Base-by-base conservation (phyloP, 2,888 invertebrate genomes). In the Heliconius cydno region DNA sequence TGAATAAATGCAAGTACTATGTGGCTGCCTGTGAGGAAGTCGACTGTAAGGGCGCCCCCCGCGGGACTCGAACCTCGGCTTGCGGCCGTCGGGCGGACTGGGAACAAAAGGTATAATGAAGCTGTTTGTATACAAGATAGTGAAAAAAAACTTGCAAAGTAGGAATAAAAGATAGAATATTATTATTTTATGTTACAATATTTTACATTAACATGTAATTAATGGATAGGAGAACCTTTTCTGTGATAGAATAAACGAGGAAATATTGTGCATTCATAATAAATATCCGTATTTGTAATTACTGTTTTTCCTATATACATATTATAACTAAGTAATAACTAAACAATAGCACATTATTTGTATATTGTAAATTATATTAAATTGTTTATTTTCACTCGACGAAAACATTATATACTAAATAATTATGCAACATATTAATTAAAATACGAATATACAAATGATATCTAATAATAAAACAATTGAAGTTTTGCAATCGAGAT, bases 211-310 rank as follows among this genome's bases (percentile, higher is more conserved):
- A 25, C 13, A n/a, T 34, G 41, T 25, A 25, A 25, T 68, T n/a
- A 22, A 41, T 38, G 46, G 22, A 22, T 28, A 19, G 1, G 7
- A 7, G 57, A 9, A 68, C 38, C n/a, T n/a, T 13, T 68, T n/a
- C 38, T 68, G 19, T n/a, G 0, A 68, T 68, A 38, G 68, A 41
- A 38, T 70, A 15, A 70, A 68, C n/a, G n/a, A 22, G 68, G 68
- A 68, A 38, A 68, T 22, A 68, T 68, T 70, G 68, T 38, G 41
- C 41, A 70, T 70, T 41, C 15, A 70, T 70, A 70, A 70, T 70
- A 70, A 70, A 70, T 70, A 70, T 70, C 38, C 41, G 25, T 41
- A 25, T 65, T 28, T 65, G 63, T 15, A 25, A 25, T 28, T 13
- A 65, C 3, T n/a, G 12, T 3, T 63, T 25, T 63, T 63, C 63